Percentiles rank a stretch among this genome's conserved stretches.
phyloP scores from a whole-genome alignment of 2,113 vertebrate species.

The Rhombomys opimus region DNA sequence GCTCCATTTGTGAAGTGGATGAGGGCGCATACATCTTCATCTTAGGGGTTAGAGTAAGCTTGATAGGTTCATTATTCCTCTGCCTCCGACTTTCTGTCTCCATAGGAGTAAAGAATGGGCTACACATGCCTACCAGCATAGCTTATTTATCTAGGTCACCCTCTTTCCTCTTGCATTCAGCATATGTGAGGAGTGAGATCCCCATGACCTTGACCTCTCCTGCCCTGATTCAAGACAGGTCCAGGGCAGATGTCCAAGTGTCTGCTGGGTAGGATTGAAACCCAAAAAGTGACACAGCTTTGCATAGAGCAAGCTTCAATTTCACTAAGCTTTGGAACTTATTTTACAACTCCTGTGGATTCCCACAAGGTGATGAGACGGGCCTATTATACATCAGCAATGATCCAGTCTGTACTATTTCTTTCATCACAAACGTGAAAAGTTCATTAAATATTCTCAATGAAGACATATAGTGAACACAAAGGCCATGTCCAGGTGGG shows the following conservation, averaged over 20 bases:
- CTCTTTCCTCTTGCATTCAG: background rate
- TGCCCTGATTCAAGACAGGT: background rate
- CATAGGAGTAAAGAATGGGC: background rate
- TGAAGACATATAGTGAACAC: background rate
- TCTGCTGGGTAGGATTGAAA: background rate
- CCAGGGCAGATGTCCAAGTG: background rate
- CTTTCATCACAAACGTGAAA: background rate
- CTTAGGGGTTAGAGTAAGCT: background rate
- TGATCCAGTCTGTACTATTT: background rate
- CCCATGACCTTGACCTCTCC: background rate
- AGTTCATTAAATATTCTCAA: background rate
- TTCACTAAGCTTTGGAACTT: background rate
- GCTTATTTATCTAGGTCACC: background rate
- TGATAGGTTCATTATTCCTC: background rate
- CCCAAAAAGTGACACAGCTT: background rate
- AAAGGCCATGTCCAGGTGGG: background rate
- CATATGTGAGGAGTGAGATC: background rate
- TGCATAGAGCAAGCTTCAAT: background rate
- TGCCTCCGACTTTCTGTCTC: background rate
- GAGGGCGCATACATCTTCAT: background rate
- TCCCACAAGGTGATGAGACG: no score
- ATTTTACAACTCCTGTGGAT: background rate
- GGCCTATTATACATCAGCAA: background rate
- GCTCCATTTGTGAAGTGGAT: background rate
- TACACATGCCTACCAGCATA: no score